These are phyloP conservation scores for Tachystola acroxantha DNA, from an alignment of 2,888 invertebrate species.

Conservation along the genomic window DNA sequence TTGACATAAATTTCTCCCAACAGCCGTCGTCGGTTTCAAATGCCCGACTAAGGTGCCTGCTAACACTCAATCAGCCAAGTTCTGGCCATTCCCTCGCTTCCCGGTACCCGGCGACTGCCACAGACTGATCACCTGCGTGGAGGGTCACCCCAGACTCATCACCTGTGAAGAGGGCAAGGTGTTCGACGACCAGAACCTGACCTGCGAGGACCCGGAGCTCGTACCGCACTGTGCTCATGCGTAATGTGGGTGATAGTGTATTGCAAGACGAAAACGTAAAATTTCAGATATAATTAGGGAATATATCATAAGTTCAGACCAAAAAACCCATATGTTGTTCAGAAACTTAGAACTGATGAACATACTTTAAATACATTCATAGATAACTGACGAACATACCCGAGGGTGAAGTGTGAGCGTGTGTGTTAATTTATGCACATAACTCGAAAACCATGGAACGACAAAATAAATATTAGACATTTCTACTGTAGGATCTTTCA, in stretches of 20 bases:
- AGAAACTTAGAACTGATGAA: no score
- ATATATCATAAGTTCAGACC: no score
- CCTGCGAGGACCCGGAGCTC: conserved; percentile 88
- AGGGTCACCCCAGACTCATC: conserved; percentile 91
- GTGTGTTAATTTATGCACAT: no score
- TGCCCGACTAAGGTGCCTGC: conserved; percentile 92
- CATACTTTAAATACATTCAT: no score
- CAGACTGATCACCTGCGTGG: conserved; percentile 93
- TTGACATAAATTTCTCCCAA: conserved; percentile 21
- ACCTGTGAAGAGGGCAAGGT: conserved; percentile 93
- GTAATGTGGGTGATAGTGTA: conserved; percentile 20
- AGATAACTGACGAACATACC: no score
- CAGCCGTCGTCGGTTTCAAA: conserved; percentile 94
- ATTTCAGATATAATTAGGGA: no score
- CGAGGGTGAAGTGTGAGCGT: no score
- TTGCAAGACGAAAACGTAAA: conserved; percentile 47
- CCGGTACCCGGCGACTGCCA: conserved; percentile 92
- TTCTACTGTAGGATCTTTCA: no score
- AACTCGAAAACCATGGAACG: no score
- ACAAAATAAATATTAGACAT: no score
- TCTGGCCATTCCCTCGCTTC: conserved; percentile 96
- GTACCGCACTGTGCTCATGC: conserved; percentile 70
- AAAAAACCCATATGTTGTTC: no score
- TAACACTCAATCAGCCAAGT: conserved; percentile 88
- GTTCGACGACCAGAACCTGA: conserved; percentile 89